Conservation (phyloP, 2,888 invertebrate species). For the Morpho achilles region DNA sequence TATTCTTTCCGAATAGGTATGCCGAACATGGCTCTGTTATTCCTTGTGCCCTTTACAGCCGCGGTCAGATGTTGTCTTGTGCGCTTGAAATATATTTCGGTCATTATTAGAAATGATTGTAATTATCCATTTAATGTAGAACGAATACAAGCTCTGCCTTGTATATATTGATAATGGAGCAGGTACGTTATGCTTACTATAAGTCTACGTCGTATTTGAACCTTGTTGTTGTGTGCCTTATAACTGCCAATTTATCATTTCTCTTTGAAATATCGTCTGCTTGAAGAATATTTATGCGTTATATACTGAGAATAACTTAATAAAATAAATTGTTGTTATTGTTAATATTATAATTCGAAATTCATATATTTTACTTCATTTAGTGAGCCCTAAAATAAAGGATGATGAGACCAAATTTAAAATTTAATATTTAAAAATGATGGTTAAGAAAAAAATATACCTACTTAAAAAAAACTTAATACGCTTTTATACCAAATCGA, state of each 20-base stretch:
- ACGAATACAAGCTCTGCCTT: slow-evolving; percentile 20
- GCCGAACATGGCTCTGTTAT: slow-evolving; percentile 56
- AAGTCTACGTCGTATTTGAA: slow-evolving; percentile 17
- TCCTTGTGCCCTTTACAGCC: slow-evolving; percentile 63
- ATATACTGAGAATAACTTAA: too few relatives aligned
- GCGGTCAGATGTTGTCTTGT: slow-evolving; percentile 37
- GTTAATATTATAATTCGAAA: too few relatives aligned
- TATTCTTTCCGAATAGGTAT: slow-evolving; percentile 38
- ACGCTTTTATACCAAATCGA: too few relatives aligned
- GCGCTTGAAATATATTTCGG: slow-evolving; percentile 33
- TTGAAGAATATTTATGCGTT: neutral
- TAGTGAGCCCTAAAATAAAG: too few relatives aligned
- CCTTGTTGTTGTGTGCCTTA: slow-evolving; percentile 8
- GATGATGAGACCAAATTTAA: too few relatives aligned
- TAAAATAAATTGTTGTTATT: too few relatives aligned
- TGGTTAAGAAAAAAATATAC: too few relatives aligned
- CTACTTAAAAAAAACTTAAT: too few relatives aligned
- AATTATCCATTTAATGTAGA: slow-evolving; percentile 31
- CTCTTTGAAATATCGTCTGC: neutral
- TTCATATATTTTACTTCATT: too few relatives aligned
- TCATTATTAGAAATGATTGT: slow-evolving; percentile 34
- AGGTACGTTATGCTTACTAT: slow-evolving; percentile 16
- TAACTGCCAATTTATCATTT: slow-evolving; percentile 13
- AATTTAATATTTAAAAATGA: too few relatives aligned
- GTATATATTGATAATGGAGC: slow-evolving; percentile 21